Percentiles rank a stretch among this genome's conserved stretches.
Evolutionary conservation across 2,888 invertebrate species (phyloP).

Genomic region (Andrena hattorfiana): DNA sequence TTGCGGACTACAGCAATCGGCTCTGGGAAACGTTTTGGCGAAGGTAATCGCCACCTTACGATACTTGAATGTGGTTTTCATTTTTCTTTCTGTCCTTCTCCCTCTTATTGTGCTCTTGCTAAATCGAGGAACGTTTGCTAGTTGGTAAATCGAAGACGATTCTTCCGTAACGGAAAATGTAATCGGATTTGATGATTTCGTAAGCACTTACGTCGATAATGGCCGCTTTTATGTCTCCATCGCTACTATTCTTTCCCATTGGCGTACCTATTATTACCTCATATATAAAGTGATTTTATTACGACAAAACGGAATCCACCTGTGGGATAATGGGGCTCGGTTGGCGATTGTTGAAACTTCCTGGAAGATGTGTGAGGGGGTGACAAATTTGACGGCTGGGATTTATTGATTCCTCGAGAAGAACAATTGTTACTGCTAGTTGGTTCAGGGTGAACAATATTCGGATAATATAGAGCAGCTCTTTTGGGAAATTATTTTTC

Average conservation of each 20-base stretch:
- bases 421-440: conserved; percentile 40
- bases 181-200: too few species aligned
- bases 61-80: conserved; percentile 31
- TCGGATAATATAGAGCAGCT: conserved; percentile 15
- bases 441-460: conserved; percentile 16
- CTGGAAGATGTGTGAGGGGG: conserved; percentile 18
- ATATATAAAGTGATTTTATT: conserved; percentile 2
- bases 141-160: too few species aligned
- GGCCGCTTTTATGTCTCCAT: too few species aligned
- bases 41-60: conserved; percentile 58
- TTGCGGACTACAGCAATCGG: conserved; percentile 26
- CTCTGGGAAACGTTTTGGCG: conserved; percentile 34
- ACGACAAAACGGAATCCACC: background rate
- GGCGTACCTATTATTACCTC: too few species aligned
- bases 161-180: too few species aligned
- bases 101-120: too few species aligned
- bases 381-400: conserved; percentile 47
- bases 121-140: too few species aligned
- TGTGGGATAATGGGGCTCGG: conserved; percentile 18
- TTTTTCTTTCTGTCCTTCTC: background rate
- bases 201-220: too few species aligned
- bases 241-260: too few species aligned
- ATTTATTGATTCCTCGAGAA: conserved; percentile 29
- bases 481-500: conserved; percentile 33
- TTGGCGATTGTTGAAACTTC: conserved; percentile 37